These are phyloP conservation scores for Sitophilus oryzae DNA, from an alignment of 1,140 invertebrate species.

Conservation along the genomic window DNA sequence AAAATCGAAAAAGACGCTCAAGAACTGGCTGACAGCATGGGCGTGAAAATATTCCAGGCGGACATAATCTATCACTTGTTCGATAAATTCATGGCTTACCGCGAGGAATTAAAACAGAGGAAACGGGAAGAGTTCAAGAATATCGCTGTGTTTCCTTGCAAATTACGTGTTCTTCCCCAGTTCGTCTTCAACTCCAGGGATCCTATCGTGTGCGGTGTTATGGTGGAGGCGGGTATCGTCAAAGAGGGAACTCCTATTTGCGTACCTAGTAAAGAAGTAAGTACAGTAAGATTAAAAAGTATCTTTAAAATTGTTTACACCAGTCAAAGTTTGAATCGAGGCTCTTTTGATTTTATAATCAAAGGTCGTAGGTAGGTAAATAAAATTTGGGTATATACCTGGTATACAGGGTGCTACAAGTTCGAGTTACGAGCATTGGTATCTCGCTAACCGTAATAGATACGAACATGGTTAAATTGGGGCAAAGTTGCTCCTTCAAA, in stretches of 20 bases:
- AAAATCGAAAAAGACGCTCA: constrained; percentile 97
- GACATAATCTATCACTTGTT: constrained; percentile 99
- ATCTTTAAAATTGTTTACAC: no score
- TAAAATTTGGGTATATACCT: no score
- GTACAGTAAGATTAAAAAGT: no score
- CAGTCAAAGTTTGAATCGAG: no score
- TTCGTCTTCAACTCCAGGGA: constrained; percentile 97
- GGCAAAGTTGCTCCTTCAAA: no score
- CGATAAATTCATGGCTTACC: constrained; percentile 92
- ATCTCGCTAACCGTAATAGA: no score
- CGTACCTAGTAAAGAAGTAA: constrained; percentile 91
- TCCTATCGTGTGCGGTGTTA: constrained; percentile 95
- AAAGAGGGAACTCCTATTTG: constrained; percentile 96
- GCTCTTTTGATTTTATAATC: no score
- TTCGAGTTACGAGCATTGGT: no score
- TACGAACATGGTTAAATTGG: no score
- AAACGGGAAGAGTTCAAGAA: constrained; percentile 94
- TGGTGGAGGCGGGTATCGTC: constrained; percentile 91
- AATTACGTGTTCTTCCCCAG: constrained; percentile 72
- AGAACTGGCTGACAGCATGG: constrained; percentile 88
- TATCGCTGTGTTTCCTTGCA: constrained; percentile 97
- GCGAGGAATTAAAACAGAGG: constrained; percentile 87
- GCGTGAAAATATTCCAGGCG: constrained; percentile 96
- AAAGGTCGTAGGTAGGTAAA: no score
- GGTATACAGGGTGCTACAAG: no score